phyloP scores from a whole-genome alignment of 2,113 vertebrate species.

The Nematolebias whitei region DNA sequence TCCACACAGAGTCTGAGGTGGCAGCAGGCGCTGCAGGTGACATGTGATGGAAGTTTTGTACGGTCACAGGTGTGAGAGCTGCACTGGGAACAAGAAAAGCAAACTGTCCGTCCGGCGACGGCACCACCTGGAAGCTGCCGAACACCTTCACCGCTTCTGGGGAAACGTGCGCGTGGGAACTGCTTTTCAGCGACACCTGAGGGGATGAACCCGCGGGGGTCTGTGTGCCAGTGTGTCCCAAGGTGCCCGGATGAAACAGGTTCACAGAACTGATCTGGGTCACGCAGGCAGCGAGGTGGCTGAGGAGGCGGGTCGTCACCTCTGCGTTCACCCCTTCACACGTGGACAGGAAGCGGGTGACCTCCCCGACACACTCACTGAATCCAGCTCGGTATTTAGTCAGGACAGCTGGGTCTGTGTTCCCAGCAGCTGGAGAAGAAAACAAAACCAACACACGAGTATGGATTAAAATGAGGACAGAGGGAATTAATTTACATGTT shows the following conservation, averaged over 20 bases:
- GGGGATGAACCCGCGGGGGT: conserved; percentile 65
- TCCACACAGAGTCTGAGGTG: conserved; percentile 91
- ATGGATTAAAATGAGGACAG: background rate
- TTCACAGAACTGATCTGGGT: conserved; percentile 88
- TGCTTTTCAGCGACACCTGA: conserved; percentile 82
- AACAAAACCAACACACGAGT: background rate
- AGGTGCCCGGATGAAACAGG: conserved; percentile 77
- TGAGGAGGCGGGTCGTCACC: conserved; percentile 88
- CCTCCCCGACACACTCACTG: conserved; percentile 93
- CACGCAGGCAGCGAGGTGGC: conserved; percentile 92
- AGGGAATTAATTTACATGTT: background rate
- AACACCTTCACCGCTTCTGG: conserved; percentile 83
- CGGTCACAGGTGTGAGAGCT: conserved; percentile 81
- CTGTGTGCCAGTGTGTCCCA: conserved; percentile 79
- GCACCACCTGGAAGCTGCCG: conserved; percentile 89
- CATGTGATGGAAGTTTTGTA: conserved; percentile 68
- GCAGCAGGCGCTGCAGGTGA: conserved; percentile 77
- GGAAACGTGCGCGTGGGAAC: conserved; percentile 40
- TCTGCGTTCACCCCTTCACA: conserved; percentile 92
- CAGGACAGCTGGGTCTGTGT: conserved; percentile 87
- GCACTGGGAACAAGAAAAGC: conserved; percentile 90
- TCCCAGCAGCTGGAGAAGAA: conserved; percentile 82
- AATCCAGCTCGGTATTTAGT: conserved; percentile 94
- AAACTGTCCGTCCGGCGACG: conserved; percentile 88
- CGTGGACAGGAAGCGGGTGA: conserved; percentile 94